Base-by-base conservation (phyloP, 2,888 invertebrate species). In the Drosophila subsilvestris region DNA sequence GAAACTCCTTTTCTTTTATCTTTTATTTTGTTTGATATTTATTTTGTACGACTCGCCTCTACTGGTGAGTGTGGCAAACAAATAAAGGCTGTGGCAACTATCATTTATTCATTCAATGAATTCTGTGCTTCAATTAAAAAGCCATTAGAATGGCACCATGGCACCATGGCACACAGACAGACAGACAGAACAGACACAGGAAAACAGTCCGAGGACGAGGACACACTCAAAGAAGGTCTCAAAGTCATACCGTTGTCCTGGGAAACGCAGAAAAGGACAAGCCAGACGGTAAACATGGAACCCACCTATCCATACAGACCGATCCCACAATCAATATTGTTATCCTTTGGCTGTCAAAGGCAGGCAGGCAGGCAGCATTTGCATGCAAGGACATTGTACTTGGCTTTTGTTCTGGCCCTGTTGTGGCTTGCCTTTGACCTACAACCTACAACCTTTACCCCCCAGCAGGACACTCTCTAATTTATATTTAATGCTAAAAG, bases 61-160 rank as follows among this genome's bases (percentile, higher is more conserved):
- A 1, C 37, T 17, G 50, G 43, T 2, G 22, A 25, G 42, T 42
- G 22, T 14, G 49, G 20, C 32, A 45, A 27, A 14, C 43, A 65
- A 53, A 69, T 63, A 53, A 62, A 48, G 53, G 65, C 51, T 63
- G 45, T 54, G 54, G 53, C 44, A 73, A 81, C 80, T 83, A 80
- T 72, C 81, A 78, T 48, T 79, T 76, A 81, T 81, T 84, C 84
- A 86, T 86, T 83, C 87, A 83, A 76, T 79, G 85, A 84, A 78
- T 78, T 84, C 79, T 74, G 74, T 68, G 68, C 81, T 86, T 83
- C 81, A 83, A 83, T 83, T 83, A 83, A 86, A 83, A 84, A 75
- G 79, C 67, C 83, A 83, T 83, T 83, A 83, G 76, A 86, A 63
- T 27, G 22, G 54, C 50, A 60, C 48, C 55, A 65, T n/a, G 49